Evolutionary conservation across 2,888 invertebrate species (phyloP).

Genomic region (Baccha elongata): DNA sequence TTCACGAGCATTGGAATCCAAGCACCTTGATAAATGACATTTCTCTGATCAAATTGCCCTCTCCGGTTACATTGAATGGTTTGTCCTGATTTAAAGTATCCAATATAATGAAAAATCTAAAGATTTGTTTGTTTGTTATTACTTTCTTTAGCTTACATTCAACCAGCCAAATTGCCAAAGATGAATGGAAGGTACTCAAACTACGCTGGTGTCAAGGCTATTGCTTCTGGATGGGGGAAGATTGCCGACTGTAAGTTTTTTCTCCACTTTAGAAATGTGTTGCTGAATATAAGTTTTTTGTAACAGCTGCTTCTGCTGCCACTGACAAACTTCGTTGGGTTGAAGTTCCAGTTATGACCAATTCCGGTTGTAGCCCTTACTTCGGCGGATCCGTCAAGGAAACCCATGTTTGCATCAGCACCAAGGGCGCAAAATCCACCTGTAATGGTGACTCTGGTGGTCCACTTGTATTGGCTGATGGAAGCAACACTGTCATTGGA

Average conservation of each 20-base stretch:
- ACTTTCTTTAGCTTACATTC: slow-evolving; percentile 66
- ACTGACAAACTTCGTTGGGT: slow-evolving; percentile 75
- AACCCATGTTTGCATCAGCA: slow-evolving; percentile 80
- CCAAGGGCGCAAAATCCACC: slow-evolving; percentile 78
- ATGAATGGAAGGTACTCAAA: slow-evolving; percentile 52
- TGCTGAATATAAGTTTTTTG: too few species aligned
- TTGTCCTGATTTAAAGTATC: slow-evolving; percentile 49
- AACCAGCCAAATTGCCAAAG: slow-evolving; percentile 76
- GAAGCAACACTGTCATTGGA: slow-evolving; percentile 76
- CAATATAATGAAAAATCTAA: background rate
- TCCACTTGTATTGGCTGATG: slow-evolving; percentile 77
- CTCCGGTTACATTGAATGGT: slow-evolving; percentile 80
- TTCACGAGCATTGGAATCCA: slow-evolving; percentile 80
- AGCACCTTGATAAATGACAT: slow-evolving; percentile 81
- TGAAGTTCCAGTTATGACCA: slow-evolving; percentile 75
- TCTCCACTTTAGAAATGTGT: slow-evolving; percentile 30
- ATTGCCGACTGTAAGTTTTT: slow-evolving; percentile 43
- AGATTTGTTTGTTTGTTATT: background rate
- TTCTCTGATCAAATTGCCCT: slow-evolving; percentile 81
- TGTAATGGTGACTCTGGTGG: slow-evolving; percentile 81
- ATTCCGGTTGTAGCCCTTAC: slow-evolving; percentile 75
- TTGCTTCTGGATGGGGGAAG: slow-evolving; percentile 71
- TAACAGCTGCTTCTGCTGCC: slow-evolving; percentile 66
- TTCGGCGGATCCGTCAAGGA: slow-evolving; percentile 59
- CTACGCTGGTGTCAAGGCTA: slow-evolving; percentile 74